phyloP scores from a whole-genome alignment of 2,113 vertebrate species.

The Eurypyga helias region DNA sequence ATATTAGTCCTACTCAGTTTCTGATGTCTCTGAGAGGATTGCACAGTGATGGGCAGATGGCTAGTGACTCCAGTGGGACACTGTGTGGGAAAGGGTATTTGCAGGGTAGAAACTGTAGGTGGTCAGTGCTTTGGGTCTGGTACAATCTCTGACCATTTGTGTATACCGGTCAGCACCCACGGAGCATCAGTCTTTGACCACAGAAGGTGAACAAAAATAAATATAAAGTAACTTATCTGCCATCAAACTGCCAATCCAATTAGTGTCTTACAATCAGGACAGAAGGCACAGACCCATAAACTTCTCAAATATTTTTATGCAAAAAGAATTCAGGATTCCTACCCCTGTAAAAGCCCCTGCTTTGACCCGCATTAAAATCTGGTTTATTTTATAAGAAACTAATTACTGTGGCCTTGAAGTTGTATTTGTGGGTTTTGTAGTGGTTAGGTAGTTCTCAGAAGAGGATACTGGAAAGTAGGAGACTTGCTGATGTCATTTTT shows the following conservation, averaged over 20 bases:
- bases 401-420: constrained; percentile 23
- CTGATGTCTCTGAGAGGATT: not conserved
- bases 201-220: not conserved
- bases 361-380: not conserved
- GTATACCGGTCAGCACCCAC: not conserved
- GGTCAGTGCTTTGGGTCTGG: not conserved
- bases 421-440: constrained; percentile 69
- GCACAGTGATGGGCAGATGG: not conserved
- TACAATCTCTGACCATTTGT: not conserved
- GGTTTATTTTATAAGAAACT: constrained; percentile 55
- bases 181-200: not conserved
- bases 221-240: not conserved
- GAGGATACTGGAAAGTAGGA: constrained; percentile 76
- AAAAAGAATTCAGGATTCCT: not conserved
- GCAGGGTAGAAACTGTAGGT: not conserved
- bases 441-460: constrained; percentile 82
- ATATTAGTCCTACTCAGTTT: not conserved
- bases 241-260: not conserved
- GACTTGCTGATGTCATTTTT: constrained; percentile 78
- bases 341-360: not conserved
- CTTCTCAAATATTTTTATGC: not conserved
- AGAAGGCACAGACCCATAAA: not conserved
- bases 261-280: not conserved
- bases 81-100: not conserved
- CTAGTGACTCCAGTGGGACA: not conserved